These are phyloP conservation scores for Petrocephalus schoutedeni DNA, from an alignment of 2,797 vertebrate species.

Conservation along the genomic window DNA sequence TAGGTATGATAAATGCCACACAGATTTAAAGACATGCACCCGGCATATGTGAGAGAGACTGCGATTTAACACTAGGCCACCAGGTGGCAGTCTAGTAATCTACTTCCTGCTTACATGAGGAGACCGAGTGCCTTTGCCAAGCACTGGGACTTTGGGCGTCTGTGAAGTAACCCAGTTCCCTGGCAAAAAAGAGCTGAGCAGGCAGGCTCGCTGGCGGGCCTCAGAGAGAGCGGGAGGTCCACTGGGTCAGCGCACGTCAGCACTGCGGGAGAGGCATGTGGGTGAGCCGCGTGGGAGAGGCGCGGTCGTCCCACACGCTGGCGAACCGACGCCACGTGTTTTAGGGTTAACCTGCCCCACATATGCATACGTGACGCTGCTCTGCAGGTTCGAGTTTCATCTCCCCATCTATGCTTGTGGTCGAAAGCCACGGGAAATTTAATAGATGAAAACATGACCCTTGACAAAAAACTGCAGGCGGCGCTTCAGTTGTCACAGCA, in stretches of 20 bases:
- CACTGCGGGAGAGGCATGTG: not conserved
- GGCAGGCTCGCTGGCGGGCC: slow-evolving; percentile 47
- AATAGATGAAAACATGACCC: not conserved
- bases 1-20: slow-evolving; percentile 40
- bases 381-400: slow-evolving; percentile 15
- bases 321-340: not conserved
- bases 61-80: slow-evolving; percentile 43
- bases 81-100: slow-evolving; percentile 72
- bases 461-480: not conserved
- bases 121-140: slow-evolving; percentile 51
- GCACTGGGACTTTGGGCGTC: slow-evolving; percentile 63
- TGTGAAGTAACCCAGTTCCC: slow-evolving; percentile 63
- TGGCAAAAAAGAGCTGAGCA: slow-evolving; percentile 52
- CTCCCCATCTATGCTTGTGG: not conserved
- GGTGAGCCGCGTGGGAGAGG: not conserved
- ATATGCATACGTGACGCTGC: slow-evolving; percentile 17
- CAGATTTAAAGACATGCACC: slow-evolving; percentile 42
- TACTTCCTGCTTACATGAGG: slow-evolving; percentile 34
- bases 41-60: not conserved
- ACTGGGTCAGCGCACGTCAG: not conserved
- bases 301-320: not conserved
- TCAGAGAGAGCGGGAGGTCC: not conserved
- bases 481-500: not conserved
- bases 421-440: not conserved
- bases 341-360: not conserved